Evolutionary conservation across 2,113 vertebrate genomes (phyloP), one percentile per base, ranked within the genome.

Genomic region (Parus major): DNA sequence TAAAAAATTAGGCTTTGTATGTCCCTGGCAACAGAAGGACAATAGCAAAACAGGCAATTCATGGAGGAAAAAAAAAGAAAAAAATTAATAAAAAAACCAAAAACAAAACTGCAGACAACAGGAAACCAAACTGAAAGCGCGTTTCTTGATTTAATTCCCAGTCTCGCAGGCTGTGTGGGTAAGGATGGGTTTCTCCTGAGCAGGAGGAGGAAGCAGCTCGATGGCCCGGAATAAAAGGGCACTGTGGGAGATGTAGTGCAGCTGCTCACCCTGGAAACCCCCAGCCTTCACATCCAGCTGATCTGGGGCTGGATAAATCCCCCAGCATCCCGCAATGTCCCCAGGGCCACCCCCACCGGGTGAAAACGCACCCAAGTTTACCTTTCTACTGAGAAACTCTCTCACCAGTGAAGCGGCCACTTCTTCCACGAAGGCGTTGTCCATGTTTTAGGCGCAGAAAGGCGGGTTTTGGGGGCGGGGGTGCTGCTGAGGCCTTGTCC

Each of bases 301-400:
- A 11, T 47, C 10, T 4, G 31, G 15, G 29, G 11, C 49, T 25
- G 50, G 9, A 53, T 10, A 56, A 57, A 3, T 1, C 7, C 31
- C 42, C 23, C 65, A 13, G 15, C 25, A 22, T 5, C 52, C 82
- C 65, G 9, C 15, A 20, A 2, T 19, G 19, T 12, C 15, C 5
- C 13, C 76, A 19, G 9, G 4, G 20, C 61, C 65, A 6, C 4
- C 31, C 79, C 44, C 65, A 9, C 2, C 24, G 29, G 18, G 21
- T 28, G 24, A 68, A 65, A 84, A 41, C 17, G 6, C 28, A 63
- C 71, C 12, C 60, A 12, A 79, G 31, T 97, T 97, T 97, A 98
- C 99, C 99, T 99, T 99, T 90, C 98, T 98, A 91, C 98, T 99
- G 88, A 99, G 98, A 93, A 98, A 99, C 92, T 99, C 99, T 84